Base-by-base conservation (phyloP, 2,113 vertebrate species). In the Tachysurus vachellii region DNA sequence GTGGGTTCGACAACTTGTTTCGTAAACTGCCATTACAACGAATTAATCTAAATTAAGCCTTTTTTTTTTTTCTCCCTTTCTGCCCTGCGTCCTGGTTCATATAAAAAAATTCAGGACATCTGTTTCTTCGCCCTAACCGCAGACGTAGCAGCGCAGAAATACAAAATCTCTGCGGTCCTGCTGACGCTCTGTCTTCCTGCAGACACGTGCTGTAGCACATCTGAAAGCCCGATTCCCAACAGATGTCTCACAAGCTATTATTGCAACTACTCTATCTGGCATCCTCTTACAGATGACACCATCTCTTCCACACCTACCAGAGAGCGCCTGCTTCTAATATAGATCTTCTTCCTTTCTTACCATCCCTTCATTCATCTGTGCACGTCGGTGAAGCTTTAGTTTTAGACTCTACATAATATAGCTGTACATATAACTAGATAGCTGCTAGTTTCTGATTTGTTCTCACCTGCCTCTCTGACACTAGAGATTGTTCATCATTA, bases 381-480 rank as follows among this genome's bases (percentile, higher is more conserved):
- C 77, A 1, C 28, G 5, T 59, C 28, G 56, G 54, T 56, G 47
- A 36, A 2, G 36, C 36, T 36, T 36, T 36, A 36, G 36, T 36
- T 36, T 36, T 36, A 36, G 36, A 36, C 36, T 36, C 36, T 36
- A 36, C 36, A 36, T 36, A 36, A 36, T 36, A 36, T 50, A 50
- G 47, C 5, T 50, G 47, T 50, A 50, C 47, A 50, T 50, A 90
- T 56, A 54, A 61, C 70, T 77, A 73, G 80, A 79, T 21, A 80
- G 79, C 87, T 83, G 79, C 83, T 83, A 68, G 86, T 83, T 71
- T 75, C 53, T 50, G 85, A 80, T 87, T 68, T 57, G 50, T 87
- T 47, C 59, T 86, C 77, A 66, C 53, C 73, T 57, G 79, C 53
- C 19, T 66, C 66, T 81, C 85, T 83, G 85, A 89, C 61, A 81